Evolutionary conservation across 2,888 invertebrate species (phyloP), one percentile per base, ranked within the genome.

Genomic region (Anorthoa munda): DNA sequence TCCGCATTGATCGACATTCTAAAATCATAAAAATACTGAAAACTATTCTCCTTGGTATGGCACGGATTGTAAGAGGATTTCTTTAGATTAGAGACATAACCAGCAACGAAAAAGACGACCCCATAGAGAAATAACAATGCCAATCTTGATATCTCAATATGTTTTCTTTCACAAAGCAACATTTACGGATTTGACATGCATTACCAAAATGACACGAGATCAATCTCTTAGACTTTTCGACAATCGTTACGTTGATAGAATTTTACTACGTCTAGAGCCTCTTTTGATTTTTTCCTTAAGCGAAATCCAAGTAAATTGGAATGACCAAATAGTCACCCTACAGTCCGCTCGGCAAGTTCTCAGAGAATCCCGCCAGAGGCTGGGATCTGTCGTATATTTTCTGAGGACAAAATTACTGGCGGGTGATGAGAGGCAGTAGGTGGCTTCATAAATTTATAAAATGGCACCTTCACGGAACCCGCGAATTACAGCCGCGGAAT

Each of bases 331-430:
- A 61, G 88, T 77, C 84, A 86, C 88, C 85, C 87, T 85, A 86
- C 71, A 26, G 45, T 46, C 61, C 68, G 55, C 45, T 73, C 66
- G 60, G 83, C 82, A 79, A 84, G 86, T 86, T 58, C 53, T 60
- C 75, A 70, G 77, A 78, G 70, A 85, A 76, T 86, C 79, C 76
- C 77, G 71, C 77, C 81, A 79, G 81, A 83, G 84, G 84, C 86
- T 86, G 79, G 72, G 79, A 87, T 87, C 87, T 84, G 75, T 83
- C 86, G 84, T 87, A 89, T 88, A 90, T 90, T 88, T 88, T 86
- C 87, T 85, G 77, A 75, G 82, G 81, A 87, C 85, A 76, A 87
- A 89, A 86, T 90, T 88, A 88, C 89, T 77, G 72, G 72, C 77
- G 86, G 87, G 84, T 88, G 90, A 90, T 86, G 88, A 87, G 80